Evolutionary conservation across 2,113 vertebrate genomes (phyloP), one percentile per base, ranked within the genome.

Genomic region (Mystacornis crossleyi): DNA sequence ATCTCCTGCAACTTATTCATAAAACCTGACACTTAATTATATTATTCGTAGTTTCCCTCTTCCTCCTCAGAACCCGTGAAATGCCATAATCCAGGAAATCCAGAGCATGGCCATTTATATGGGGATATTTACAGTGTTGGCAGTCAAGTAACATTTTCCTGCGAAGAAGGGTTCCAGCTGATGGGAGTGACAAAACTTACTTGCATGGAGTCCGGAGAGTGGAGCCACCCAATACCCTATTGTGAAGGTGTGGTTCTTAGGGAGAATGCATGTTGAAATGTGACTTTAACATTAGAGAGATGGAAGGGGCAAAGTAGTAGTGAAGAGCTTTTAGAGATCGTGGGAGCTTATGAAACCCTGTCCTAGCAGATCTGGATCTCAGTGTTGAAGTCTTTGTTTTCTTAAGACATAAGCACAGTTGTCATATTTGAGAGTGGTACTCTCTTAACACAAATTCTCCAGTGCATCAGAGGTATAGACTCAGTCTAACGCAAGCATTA

Each of bases 1-100:
- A 69, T 53, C 29, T 92, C 55, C 69, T 81, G 23, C 25, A 81
- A 26, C 47, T 71, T 87, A 21, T 87, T 80, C 26, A 36, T 69
- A 61, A 81, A 90, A 54, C 33, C 29, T 93, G 48, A 24, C 69
- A 48, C 31, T 73, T 84, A 23, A 24, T 69, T 73, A 43, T 51
- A 42, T 73, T 92, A 36, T 61, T 93, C 42, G 36, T 86, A 38
- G 45, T 91, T 95, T 95, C 64, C 91, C 71, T 96, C 57, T 92
- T 97, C 61, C 54, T 95, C 84, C 87, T 90, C 95, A 99, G 99
- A 99, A 97, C 99, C 99, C 0, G 95, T 99, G 50, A 99, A 98
- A 90, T 99, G 99, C 93, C 95, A 51, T 89, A 97, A 98, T 94
- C 99, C 99, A 3, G 98, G 97, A 84, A 96, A 96, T 69, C 99